A percentile compares a stretch with the other conserved stretches of the same genome.
These are phyloP conservation scores for Heliconius erato DNA, from an alignment of 2,888 invertebrate species.

Conservation along the genomic window DNA sequence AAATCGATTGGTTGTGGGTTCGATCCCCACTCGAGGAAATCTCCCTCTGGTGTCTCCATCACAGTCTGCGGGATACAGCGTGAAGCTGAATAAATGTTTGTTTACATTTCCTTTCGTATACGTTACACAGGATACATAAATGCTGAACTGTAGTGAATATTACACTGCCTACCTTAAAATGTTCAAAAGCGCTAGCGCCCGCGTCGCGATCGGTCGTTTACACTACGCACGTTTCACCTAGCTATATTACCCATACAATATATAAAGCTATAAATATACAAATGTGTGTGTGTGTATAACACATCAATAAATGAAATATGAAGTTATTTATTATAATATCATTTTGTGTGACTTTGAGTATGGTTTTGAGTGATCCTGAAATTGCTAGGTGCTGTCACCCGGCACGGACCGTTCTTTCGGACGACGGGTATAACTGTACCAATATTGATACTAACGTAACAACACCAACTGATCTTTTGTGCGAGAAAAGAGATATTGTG, in stretches of 20 bases:
- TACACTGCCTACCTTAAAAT: neutral
- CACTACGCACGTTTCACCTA: neutral
- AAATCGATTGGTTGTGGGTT: no score
- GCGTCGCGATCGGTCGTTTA: slow-evolving; percentile 14
- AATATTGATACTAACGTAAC: slow-evolving; percentile 33
- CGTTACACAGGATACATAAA: neutral
- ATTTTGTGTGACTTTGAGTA: slow-evolving; percentile 30
- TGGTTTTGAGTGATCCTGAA: slow-evolving; percentile 35
- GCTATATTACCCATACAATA: neutral
- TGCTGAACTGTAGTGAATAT: neutral
- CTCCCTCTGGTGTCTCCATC: no score
- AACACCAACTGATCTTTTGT: slow-evolving; percentile 33
- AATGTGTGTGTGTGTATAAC: neutral
- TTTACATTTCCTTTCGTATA: neutral
- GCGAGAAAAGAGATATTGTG: slow-evolving; percentile 21
- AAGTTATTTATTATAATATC: slow-evolving; percentile 24
- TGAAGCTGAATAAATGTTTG: neutral
- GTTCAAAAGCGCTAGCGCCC: slow-evolving; percentile 11
- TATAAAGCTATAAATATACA: neutral
- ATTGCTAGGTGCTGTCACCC: slow-evolving; percentile 45
- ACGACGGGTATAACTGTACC: slow-evolving; percentile 33
- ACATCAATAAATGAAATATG: slow-evolving; percentile 1
- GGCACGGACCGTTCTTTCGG: slow-evolving; percentile 35
- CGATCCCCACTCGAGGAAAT: no score
- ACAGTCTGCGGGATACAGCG: no score